phyloP scores from a whole-genome alignment of 2,797 vertebrate species.

The Acanthurus leucopareius region DNA sequence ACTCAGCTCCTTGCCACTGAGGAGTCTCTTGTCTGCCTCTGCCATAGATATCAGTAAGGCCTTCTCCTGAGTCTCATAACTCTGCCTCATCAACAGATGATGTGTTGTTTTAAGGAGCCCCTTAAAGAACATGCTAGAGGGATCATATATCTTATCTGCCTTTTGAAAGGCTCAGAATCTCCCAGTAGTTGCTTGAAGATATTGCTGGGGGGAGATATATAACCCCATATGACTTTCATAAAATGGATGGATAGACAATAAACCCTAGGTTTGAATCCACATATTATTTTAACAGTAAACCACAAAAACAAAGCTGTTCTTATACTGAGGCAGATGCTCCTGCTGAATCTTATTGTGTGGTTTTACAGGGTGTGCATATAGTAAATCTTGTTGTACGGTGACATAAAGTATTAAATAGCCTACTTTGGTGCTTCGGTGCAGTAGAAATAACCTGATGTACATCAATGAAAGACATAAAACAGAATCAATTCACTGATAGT shows the following conservation, averaged over 20 bases:
- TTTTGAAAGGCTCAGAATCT: not conserved
- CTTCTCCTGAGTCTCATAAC: not conserved
- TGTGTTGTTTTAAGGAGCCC: not conserved
- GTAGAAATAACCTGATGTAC: conserved; percentile 1
- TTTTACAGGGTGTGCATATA: not conserved
- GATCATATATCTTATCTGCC: not conserved
- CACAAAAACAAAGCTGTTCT: not conserved
- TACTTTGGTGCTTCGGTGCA: not conserved
- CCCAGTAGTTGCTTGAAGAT: not conserved
- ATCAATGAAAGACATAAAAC: conserved; percentile 1
- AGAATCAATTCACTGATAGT: not conserved
- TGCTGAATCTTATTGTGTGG: not conserved
- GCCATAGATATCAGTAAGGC: not conserved
- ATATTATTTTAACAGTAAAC: not conserved
- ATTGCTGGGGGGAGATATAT: not conserved
- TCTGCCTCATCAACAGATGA: not conserved
- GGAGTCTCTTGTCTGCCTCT: not conserved
- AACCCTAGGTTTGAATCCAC: not conserved
- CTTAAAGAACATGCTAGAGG: not conserved
- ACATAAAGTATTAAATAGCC: not conserved
- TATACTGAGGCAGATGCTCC: not conserved
- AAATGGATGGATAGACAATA: not conserved
- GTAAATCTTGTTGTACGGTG: conserved; percentile 1
- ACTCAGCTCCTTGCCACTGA: not conserved
- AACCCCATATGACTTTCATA: not conserved